Base-by-base conservation (phyloP, 37 sponge, comb jelly and placozoan species). In the Tethya wilhelma region DNA sequence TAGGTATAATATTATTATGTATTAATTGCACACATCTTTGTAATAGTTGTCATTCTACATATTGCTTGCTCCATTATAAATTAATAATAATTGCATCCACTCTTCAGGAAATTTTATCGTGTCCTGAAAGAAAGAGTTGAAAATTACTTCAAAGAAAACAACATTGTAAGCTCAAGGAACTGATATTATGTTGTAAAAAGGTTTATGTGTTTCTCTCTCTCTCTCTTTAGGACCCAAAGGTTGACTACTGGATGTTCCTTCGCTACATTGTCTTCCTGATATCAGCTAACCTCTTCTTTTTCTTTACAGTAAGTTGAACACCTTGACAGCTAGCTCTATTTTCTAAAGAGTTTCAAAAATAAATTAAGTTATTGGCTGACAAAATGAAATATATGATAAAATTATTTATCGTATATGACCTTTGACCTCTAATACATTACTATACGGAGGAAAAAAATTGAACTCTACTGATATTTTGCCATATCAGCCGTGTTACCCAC, bases 231-330 rank as follows among this genome's bases (percentile, higher is more conserved):
- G 93, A 95, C 57, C 96, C 96, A 2, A 95, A 95, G 65, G 40
- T 87, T 38, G 84, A 86, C 62, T 90, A 87, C 62, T 91, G 93
- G 93, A 95, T 95, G 96, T 95, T 95, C 44, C 33, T 92, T 22
- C 79, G 93, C 0, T 95, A 95, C 66, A 43, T 67, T 33, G 46
- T 85, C 45, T 89, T 95, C 84, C 44, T 95, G 37, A 31, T 76
- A 2, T 2, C 40, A 37, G 67, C 83, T 55, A 80, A 81, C 32
- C 34, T 79, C 8, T 85, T 59, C 72, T 89, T 69, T 78, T 67
- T 63, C 33, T 79, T 78, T 11, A 55, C 67, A 17, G 93, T 93
- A 28, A 89, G 93, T 74, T 40, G 28, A 7, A 6, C 32, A 11
- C 44, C 63, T 11, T 49, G 6, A 69, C n/a, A n/a, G n/a, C 42